Evolutionary conservation across 2,113 vertebrate species (phyloP).

Genomic region (Dendrocopos noguchii): DNA sequence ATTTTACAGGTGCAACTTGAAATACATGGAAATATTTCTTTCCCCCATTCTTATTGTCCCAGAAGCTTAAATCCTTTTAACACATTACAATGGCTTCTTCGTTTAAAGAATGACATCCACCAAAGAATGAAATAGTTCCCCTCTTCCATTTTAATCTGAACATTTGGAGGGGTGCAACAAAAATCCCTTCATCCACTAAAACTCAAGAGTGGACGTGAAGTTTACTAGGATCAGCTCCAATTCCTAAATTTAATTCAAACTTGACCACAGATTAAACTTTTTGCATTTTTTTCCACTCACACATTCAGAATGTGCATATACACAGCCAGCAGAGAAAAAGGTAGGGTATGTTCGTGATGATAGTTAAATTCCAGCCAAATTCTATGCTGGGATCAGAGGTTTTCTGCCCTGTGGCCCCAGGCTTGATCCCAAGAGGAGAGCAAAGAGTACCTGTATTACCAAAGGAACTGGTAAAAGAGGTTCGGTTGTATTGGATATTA

Average conservation of each 20-base stretch:
- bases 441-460: not conserved
- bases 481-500: not conserved
- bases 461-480: not conserved
- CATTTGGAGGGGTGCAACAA: not conserved
- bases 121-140: not conserved
- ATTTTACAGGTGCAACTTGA: not conserved
- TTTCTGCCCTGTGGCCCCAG: not conserved
- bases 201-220: not conserved
- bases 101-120: not conserved
- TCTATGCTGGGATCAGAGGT: not conserved
- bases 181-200: not conserved
- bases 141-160: not conserved
- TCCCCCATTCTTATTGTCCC: not conserved
- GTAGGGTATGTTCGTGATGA: not conserved
- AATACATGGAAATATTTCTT: not conserved
- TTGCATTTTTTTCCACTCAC: not conserved
- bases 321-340: not conserved
- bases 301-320: not conserved
- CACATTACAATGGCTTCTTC: not conserved
- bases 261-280: not conserved
- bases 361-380: not conserved
- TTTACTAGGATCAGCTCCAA: not conserved
- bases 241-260: not conserved
- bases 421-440: not conserved
- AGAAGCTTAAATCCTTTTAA: not conserved